Percentiles rank a stretch among this genome's conserved stretches.
These are phyloP conservation scores for Cylindroiulus punctatus DNA, from an alignment of 2,888 invertebrate species.

Conservation along the genomic window DNA sequence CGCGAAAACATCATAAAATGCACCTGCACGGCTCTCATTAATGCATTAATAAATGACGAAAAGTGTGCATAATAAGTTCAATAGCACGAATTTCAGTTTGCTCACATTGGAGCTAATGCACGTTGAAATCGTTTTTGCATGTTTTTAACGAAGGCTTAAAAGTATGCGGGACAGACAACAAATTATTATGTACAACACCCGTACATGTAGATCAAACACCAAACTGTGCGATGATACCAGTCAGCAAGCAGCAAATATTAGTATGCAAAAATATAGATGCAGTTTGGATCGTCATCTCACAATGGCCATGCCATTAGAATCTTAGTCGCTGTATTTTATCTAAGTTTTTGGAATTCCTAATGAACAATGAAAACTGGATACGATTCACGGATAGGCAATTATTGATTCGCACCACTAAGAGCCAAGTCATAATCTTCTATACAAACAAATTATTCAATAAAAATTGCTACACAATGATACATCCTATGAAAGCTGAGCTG, in stretches of 20 bases:
- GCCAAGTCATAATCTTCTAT: not conserved
- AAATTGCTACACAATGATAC: too few relatives aligned
- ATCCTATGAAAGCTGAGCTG: too few relatives aligned
- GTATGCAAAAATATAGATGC: too few relatives aligned
- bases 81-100: not conserved
- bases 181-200: too few relatives aligned
- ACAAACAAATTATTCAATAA: not conserved
- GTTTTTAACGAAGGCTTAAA: not conserved
- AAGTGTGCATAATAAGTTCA: not conserved
- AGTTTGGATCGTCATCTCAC: too few relatives aligned
- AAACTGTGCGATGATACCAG: not conserved
- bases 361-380: not conserved
- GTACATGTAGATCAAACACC: not conserved
- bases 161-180: not conserved
- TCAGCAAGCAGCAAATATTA: not conserved
- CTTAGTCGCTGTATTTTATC: not conserved
- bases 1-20: not conserved
- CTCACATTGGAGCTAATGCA: not conserved
- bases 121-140: not conserved
- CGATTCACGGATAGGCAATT: not conserved
- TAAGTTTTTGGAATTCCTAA: not conserved
- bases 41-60: not conserved
- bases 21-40: slow-evolving; percentile 23
- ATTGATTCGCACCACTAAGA: not conserved
- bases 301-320: not conserved